These are phyloP conservation scores for Lasioglossum calceatum DNA, from an alignment of 2,888 invertebrate species.

Conservation along the genomic window DNA sequence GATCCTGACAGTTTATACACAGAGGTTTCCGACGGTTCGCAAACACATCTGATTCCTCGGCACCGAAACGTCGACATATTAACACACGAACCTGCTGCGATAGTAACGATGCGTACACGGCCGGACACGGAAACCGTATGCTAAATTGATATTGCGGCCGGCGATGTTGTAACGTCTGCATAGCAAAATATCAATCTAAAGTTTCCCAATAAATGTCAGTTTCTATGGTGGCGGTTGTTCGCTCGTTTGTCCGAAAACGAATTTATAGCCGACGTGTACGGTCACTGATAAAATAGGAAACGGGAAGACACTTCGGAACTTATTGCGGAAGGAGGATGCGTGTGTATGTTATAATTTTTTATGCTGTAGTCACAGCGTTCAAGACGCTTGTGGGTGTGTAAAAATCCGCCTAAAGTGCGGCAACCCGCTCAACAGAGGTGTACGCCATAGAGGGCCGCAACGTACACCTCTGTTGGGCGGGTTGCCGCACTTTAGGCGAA, in stretches of 20 bases:
- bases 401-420: too few species aligned
- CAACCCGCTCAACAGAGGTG: too few species aligned
- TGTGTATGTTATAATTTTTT: too few species aligned
- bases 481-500: too few species aligned
- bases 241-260: constrained; percentile 33
- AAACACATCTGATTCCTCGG: not conserved
- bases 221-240: not conserved
- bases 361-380: too few species aligned
- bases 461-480: too few species aligned
- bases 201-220: constrained; percentile 54
- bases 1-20: not conserved
- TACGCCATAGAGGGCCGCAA: too few species aligned
- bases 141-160: constrained; percentile 50
- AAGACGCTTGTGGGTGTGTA: too few species aligned
- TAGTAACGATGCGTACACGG: constrained; percentile 22
- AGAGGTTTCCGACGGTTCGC: not conserved
- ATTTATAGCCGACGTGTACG: constrained; percentile 16
- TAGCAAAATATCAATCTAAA: constrained; percentile 55
- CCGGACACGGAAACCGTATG: constrained; percentile 34
- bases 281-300: too few species aligned
- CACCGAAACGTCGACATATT: constrained; percentile 21
- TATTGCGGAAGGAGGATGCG: too few species aligned
- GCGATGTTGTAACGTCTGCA: constrained; percentile 24
- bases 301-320: too few species aligned
- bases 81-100: constrained; percentile 5